A percentile compares a stretch with the other conserved stretches of the same genome.
These are phyloP conservation scores for Rhinichthys osculus DNA, from an alignment of 2,797 vertebrate species.

Conservation along the genomic window DNA sequence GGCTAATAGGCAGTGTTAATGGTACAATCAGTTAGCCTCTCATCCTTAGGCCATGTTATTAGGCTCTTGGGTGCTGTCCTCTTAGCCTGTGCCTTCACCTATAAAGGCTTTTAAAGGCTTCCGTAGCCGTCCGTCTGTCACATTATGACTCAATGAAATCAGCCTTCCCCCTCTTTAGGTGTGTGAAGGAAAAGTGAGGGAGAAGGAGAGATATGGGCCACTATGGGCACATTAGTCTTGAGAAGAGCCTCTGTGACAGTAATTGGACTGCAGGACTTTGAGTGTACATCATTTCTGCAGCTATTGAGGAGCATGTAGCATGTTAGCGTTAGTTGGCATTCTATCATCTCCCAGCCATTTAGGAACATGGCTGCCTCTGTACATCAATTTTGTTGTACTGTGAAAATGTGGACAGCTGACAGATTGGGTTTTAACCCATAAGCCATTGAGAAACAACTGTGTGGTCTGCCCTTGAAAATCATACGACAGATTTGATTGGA, in stretches of 20 bases:
- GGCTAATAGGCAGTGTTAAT: constrained; percentile 47
- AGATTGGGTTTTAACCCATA: constrained; percentile 22
- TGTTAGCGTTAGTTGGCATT: constrained; percentile 27
- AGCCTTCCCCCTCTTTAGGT: constrained; percentile 27
- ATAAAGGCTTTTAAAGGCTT: constrained; percentile 31
- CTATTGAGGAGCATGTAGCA: constrained; percentile 34
- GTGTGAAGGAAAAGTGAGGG: neutral
- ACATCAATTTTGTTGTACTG: constrained; percentile 24
- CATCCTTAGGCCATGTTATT: constrained; percentile 3
- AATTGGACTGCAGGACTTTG: constrained; percentile 57
- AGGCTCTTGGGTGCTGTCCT: constrained; percentile 45
- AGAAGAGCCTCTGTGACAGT: constrained; percentile 51
- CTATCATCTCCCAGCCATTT: constrained; percentile 40
- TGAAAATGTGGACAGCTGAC: constrained; percentile 5
- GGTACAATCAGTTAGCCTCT: constrained; percentile 24
- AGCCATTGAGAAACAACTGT: constrained; percentile 17
- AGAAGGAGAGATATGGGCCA: constrained; percentile 35
- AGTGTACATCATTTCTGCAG: constrained; percentile 51
- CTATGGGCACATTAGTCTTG: constrained; percentile 48
- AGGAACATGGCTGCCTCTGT: constrained; percentile 31
- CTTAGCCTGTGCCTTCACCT: constrained; percentile 33
- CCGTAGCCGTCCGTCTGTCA: constrained; percentile 32
- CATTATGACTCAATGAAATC: constrained; percentile 47
- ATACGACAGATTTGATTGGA: neutral
- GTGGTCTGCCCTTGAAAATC: constrained; percentile 20